Evolutionary conservation across 37 sponge, comb jelly and placozoan species (phyloP), one percentile per base, ranked within the genome.

Genomic region (Beroe forskalii): DNA sequence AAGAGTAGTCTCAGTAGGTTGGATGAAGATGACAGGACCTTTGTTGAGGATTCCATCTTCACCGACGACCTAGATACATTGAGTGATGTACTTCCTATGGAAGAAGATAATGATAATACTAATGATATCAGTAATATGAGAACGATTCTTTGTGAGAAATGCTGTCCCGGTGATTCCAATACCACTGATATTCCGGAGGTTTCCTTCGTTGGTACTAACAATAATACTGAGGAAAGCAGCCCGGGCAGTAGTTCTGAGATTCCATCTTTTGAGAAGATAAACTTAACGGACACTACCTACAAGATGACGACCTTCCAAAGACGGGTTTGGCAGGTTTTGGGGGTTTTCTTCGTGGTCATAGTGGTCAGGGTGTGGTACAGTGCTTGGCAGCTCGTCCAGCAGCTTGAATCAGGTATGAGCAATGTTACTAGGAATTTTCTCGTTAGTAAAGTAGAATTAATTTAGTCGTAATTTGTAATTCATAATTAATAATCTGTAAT

Each of bases 331-430:
- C 17, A 33, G 35, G 27, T 69, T 1, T 9, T 69, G 35, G 72
- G 72, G 9, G 38, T 69, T 1, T 1, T 69, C 19, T 36, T 69
- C 9, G 38, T 69, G 38, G 27, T 69, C 38, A 27, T 69, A 19
- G 19, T 69, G 17, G 72, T 32, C 12, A 69, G 72, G 38, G 19
- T 69, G 28, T 1, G 72, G 9, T 36, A 69, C 19, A 28, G 32
- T 14, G 72, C 72, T 1, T 69, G 72, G 72, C 17, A 32, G 35
- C 39, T 69, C 8, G 72, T 33, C 1, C 72, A 69, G 32, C 72
- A 32, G 8, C 72, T 32, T 37, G 72, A 27, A 32, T 69, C 72
- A 69, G 72, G 72, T 69, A 14, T 33, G 72, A 63, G n/a, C n/a
- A n/a, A n/a, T n/a, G n/a, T n/a, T n/a, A n/a, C n/a, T n/a, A n/a